Base-by-base conservation (phyloP, 1,140 invertebrate genomes). In the Anthonomus grandis region DNA sequence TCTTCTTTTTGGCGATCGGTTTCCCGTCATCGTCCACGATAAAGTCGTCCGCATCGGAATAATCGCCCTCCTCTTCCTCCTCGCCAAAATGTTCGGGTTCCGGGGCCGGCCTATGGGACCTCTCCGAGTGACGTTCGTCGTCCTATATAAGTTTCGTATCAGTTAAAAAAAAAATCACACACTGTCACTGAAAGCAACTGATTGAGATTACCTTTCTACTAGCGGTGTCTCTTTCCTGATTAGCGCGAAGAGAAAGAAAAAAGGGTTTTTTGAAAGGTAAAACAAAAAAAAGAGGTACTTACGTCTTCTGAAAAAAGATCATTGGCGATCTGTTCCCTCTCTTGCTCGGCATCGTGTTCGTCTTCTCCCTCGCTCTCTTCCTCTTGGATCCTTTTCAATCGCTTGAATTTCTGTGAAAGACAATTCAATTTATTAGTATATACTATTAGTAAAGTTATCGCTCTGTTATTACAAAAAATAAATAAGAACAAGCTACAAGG, bases 21-120 rank as follows among this genome's bases (percentile, higher is more conserved):
- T 88, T 81, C 1, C 93, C 95, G 69, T 98, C 90, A 70, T 97
- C 95, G 71, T 96, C 94, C 2, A 98, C 96, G 73, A 98, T 98
- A 74, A 98, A 98, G 74, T 95, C 93, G 81, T 97, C 93, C 8
- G 87, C 87, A 76, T 97, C 93, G 0, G 88, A 91, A 21, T 59
- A 59, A 53, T 89, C 87, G 36, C 84, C 81, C 57, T 91, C 90
- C 25, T 86, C 86, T 56, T 83, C 86, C 36, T 87, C 87, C 62
- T 89, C 87, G 57, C 87, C 86, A 68, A 85, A 87, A 17, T 81
- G 78, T 37, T 85, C 84, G 10, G 78, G 76, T 56, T 87, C 82
- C 31, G 85, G 82, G 21, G 85, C 83, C 10, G 77, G 81, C 42
- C 80, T 77, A 53, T 82, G 79, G 61, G 81, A 82, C 10, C 82